phyloP scores from a whole-genome alignment of 2,113 vertebrate genomes.

The Callionymus lyra region DNA sequence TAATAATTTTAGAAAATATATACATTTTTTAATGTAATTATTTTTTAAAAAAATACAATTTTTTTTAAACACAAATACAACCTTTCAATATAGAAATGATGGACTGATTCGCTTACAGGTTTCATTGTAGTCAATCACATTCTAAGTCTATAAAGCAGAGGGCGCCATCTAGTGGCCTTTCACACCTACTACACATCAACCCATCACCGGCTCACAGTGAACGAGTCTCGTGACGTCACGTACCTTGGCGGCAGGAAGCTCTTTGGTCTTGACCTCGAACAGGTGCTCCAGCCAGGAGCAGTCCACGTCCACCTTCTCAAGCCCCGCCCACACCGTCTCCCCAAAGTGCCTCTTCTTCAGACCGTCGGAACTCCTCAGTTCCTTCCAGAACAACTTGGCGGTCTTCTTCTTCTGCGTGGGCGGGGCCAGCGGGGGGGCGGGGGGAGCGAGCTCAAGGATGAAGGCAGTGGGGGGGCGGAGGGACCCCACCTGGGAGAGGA shows the following conservation, averaged over 20 bases:
- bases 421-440: conserved; percentile 20
- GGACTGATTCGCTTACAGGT: too few species aligned
- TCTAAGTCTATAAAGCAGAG: too few species aligned
- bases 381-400: conserved; percentile 93
- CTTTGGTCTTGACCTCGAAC: conserved; percentile 90
- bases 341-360: conserved; percentile 68
- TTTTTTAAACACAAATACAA: too few species aligned
- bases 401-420: conserved; percentile 83
- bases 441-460: conserved; percentile 25
- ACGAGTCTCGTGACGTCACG: not conserved
- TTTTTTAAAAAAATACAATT: too few species aligned
- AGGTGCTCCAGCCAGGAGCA: conserved; percentile 81
- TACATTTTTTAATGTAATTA: too few species aligned
- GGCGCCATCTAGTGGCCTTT: too few species aligned
- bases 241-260: conserved; percentile 79
- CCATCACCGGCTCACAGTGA: not conserved
- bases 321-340: conserved; percentile 81
- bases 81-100: too few species aligned
- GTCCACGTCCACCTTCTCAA: conserved; percentile 80
- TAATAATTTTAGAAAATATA: too few species aligned
- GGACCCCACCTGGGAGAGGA: conserved; percentile 49
- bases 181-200: not conserved
- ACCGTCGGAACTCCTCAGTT: conserved; percentile 73
- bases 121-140: too few species aligned
- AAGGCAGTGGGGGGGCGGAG: conserved; percentile 12